These are phyloP conservation scores for Grammomys surdaster DNA, from an alignment of 2,113 vertebrate genomes.

Conservation along the genomic window DNA sequence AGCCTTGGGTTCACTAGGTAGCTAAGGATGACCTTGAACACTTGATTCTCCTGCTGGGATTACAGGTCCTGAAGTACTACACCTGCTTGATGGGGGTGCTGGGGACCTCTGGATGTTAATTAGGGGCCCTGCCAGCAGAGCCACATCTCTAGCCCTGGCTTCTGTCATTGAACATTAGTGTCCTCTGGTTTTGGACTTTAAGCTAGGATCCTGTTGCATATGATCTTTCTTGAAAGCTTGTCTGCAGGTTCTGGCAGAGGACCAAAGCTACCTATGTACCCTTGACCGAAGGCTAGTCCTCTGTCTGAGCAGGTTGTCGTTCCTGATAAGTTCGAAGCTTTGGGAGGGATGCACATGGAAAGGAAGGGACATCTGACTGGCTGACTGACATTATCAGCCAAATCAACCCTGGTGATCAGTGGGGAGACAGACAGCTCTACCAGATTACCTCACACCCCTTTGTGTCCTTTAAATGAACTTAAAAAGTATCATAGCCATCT, in stretches of 20 bases:
- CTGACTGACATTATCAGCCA: neutral
- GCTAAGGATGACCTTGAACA: neutral
- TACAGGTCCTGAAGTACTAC: neutral
- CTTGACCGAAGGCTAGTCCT: neutral
- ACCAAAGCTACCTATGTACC: neutral
- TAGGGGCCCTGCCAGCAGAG: neutral
- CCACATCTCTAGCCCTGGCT: neutral
- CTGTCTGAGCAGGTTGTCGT: neutral
- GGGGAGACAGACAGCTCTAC: neutral
- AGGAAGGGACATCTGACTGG: neutral
- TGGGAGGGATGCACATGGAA: neutral
- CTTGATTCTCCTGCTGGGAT: neutral
- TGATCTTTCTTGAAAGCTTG: constrained; percentile 7
- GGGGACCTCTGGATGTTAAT: neutral
- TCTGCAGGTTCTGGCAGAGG: neutral
- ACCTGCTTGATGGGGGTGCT: neutral
- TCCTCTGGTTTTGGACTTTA: constrained; percentile 12
- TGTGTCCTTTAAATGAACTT: constrained; percentile 15
- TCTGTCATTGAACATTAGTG: neutral
- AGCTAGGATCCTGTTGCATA: neutral
- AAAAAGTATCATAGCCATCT: neutral
- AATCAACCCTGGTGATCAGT: neutral
- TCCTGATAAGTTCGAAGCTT: no score
- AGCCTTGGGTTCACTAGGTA: neutral
- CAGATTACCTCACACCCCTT: neutral